Percentiles rank a stretch among this genome's conserved stretches.
phyloP scores from a whole-genome alignment of 2,797 vertebrate species.

The Steatocranus sp. region DNA sequence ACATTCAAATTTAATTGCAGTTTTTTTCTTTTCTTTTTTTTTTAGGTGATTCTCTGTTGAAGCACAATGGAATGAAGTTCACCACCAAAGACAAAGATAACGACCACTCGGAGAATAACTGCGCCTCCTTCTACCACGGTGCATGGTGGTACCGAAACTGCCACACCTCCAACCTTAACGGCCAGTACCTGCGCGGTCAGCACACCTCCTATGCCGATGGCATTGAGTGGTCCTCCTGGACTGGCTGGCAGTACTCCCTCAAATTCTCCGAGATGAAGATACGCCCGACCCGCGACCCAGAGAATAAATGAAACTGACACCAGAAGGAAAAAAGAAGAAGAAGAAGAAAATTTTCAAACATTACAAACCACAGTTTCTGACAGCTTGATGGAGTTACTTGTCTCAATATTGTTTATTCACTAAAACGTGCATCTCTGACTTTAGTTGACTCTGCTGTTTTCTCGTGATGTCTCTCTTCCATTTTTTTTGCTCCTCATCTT shows the following conservation, averaged over 20 bases:
- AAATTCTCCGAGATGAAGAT: conserved; percentile 98
- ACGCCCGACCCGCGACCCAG: conserved; percentile 82
- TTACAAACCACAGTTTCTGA: conserved; percentile 46
- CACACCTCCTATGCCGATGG: conserved; percentile 95
- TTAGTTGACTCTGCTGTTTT: conserved; percentile 43
- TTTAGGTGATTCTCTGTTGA: conserved; percentile 88
- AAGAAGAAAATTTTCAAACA: conserved; percentile 17
- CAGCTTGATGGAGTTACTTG: conserved; percentile 46
- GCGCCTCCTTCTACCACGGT: conserved; percentile 93
- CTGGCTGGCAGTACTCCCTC: conserved; percentile 98
- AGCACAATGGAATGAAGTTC: conserved; percentile 97
- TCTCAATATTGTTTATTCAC: conserved; percentile 55
- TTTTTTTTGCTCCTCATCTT: conserved; percentile 15
- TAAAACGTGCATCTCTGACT: conserved; percentile 46
- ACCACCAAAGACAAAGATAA: conserved; percentile 96
- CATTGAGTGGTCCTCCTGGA: conserved; percentile 98
- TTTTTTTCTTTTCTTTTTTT: background rate
- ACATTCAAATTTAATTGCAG: background rate
- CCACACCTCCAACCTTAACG: conserved; percentile 98
- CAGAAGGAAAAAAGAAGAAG: background rate
- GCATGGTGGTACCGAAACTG: conserved; percentile 99
- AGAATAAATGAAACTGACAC: conserved; percentile 74
- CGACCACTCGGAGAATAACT: conserved; percentile 98
- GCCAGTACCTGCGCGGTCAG: conserved; percentile 92
- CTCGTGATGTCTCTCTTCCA: conserved; percentile 17